These are phyloP conservation scores for Sclerurus mexicanus DNA, from an alignment of 2,113 vertebrate species.

Conservation along the genomic window DNA sequence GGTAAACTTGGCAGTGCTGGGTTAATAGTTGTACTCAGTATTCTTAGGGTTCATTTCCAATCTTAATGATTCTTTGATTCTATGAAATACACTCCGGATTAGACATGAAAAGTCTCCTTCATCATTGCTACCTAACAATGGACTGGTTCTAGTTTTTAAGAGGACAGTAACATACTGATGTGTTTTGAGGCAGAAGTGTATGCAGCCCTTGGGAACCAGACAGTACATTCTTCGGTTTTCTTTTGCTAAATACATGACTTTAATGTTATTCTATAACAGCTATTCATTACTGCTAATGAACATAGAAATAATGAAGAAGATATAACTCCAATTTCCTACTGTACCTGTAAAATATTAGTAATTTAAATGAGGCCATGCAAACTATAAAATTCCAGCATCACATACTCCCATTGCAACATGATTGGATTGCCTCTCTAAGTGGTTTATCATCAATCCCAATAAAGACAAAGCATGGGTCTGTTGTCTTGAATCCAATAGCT, in stretches of 20 bases:
- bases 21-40: background rate
- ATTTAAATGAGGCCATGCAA: conserved; percentile 19
- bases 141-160: background rate
- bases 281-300: conserved; percentile 40
- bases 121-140: background rate
- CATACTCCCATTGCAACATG: background rate
- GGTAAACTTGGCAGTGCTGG: background rate
- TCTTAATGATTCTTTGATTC: background rate
- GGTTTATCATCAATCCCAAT: conserved; percentile 16
- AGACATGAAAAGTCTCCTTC: background rate
- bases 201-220: background rate
- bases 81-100: background rate
- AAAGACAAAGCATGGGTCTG: background rate
- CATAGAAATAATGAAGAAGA: background rate
- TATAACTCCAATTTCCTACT: background rate
- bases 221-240: background rate
- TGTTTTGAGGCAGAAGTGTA: background rate
- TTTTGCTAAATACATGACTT: background rate
- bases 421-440: conserved; percentile 12
- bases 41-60: background rate
- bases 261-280: conserved; percentile 4
- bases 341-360: conserved; percentile 31
- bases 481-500: conserved; percentile 23
- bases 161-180: background rate
- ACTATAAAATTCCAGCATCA: background rate